Base-by-base conservation (phyloP, 1,140 invertebrate species). In the Thrips palmi region DNA sequence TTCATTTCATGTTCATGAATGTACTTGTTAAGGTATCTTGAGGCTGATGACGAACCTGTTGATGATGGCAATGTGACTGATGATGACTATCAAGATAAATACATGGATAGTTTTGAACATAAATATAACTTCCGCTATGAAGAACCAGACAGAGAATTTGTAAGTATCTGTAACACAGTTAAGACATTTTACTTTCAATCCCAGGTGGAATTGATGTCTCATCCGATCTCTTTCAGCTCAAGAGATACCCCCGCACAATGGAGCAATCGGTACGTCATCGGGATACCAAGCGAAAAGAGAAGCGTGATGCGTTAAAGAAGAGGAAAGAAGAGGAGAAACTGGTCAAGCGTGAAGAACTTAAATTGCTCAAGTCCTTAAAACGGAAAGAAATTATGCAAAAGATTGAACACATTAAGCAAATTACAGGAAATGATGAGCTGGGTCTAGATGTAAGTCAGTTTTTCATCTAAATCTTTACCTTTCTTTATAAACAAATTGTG, bases 81-180 rank as follows among this genome's bases (percentile, higher is more conserved):
- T 15, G 67, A 72, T 43, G 62, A 87, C 11, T 71, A 81, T 45
- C 83, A 89, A 53, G 82, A 86, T 31, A 68, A 82, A 56, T n/a
- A n/a, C n/a, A n/a, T n/a, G n/a, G n/a, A n/a, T n/a, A n/a, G n/a
- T n/a, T 97, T 94, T 65, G 92, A 97, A 52, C 69, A 84, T 22
- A 93, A 94, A 51, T 97, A 81, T 52, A 96, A 97, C 62, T 94
- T 92, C 56, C 69, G 92, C 47, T 97, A 82, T 60, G 88, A 97
- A 62, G 89, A 97, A 59, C 91, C 91, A 1, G 91, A 94, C 62
- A 68, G 77, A 34, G 84, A 94, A 49, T 93, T 91, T 65, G 78
- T 88, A 57, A 69, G 69, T 65, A 52, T n/a, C n/a, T n/a, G n/a
- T n/a, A n/a, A n/a, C n/a, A n/a, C n/a, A n/a, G n/a, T n/a, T n/a